phyloP scores from a whole-genome alignment of 2,113 vertebrate genomes.

The Gavialis gangeticus region DNA sequence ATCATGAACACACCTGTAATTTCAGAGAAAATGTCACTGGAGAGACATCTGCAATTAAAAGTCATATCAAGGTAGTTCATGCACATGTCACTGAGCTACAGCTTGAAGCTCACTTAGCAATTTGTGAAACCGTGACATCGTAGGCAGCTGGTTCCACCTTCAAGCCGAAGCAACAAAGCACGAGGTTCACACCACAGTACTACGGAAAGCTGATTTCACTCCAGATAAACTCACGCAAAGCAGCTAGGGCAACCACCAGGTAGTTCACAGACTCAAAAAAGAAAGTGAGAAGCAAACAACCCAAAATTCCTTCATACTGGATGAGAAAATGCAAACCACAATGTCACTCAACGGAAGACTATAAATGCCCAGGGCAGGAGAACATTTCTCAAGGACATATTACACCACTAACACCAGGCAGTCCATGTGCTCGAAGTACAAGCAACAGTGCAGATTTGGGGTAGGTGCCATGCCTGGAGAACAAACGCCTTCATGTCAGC shows the following conservation, averaged over 20 bases:
- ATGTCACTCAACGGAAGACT: background rate
- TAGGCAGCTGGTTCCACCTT: too few species aligned
- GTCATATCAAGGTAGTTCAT: background rate
- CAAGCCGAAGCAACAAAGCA: background rate
- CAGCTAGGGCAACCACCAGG: background rate
- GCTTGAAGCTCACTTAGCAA: background rate
- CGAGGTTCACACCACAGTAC: background rate
- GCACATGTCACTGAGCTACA: background rate
- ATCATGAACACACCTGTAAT: background rate
- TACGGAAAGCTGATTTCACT: background rate
- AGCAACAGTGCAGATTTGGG: background rate
- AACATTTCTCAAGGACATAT: background rate
- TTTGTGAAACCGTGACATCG: background rate
- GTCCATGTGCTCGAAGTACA: background rate
- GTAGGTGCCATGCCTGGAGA: rapidly evolving
- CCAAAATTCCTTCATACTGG: background rate
- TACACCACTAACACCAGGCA: background rate
- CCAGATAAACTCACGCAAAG: background rate
- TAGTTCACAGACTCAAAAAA: background rate
- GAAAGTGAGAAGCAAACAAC: background rate
- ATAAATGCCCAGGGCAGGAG: background rate
- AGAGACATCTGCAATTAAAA: background rate
- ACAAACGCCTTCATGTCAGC: background rate
- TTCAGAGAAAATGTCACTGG: background rate
- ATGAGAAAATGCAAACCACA: background rate